Evolutionary conservation across 2,888 invertebrate genomes (phyloP).

Genomic region (Tetragonisca angustula): DNA sequence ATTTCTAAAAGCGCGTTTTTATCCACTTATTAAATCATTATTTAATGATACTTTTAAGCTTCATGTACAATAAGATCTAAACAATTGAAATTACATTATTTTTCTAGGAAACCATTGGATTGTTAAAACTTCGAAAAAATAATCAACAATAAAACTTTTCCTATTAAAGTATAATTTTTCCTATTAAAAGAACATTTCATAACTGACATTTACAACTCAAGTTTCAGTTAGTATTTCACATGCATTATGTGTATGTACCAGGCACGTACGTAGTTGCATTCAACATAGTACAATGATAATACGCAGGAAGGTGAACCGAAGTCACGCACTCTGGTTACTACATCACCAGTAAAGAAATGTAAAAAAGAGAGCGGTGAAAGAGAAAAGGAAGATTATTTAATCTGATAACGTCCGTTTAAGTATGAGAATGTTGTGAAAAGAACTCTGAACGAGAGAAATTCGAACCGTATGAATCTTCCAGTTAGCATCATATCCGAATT

Average conservation of each 20-base stretch:
- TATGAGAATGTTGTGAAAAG: neutral
- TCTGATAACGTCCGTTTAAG: neutral
- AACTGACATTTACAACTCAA: conserved; percentile 13
- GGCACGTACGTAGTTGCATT: conserved; percentile 30
- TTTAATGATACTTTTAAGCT: neutral
- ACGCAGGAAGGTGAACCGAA: conserved; percentile 66
- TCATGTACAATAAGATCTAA: neutral
- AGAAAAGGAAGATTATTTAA: neutral
- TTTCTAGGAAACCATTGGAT: conserved; percentile 2
- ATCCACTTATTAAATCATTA: neutral
- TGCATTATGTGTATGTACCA: conserved; percentile 18
- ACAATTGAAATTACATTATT: neutral
- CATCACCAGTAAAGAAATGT: conserved; percentile 14
- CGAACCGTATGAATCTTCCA: neutral
- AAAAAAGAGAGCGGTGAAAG: conserved; percentile 10
- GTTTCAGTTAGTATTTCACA: conserved; percentile 35
- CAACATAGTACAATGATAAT: conserved; percentile 28
- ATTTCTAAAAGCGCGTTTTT: neutral
- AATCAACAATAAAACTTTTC: neutral
- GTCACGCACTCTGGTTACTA: conserved; percentile 64
- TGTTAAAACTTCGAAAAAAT: neutral
- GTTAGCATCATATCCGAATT: neutral
- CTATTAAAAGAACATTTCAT: conserved; percentile 3
- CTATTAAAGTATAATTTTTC: neutral
- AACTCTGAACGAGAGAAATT: neutral